Evolutionary conservation across 2,113 vertebrate genomes (phyloP), one percentile per base, ranked within the genome.

Genomic region (Brachirus orientalis): DNA sequence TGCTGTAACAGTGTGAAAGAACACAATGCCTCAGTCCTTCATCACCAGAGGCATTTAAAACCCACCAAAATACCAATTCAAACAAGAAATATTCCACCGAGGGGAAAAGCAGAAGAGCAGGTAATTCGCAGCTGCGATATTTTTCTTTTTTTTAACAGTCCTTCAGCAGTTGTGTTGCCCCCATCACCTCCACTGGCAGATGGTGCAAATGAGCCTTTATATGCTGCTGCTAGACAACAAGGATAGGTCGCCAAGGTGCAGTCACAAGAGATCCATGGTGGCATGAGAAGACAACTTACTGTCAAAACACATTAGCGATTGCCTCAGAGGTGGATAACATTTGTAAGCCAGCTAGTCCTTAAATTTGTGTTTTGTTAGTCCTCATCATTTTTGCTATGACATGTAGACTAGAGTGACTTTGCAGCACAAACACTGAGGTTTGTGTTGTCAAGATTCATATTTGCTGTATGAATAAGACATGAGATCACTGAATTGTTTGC

Each of bases 201-300:
- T 80, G 76, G 76, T 86, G 63, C 64, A 86, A 86, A 87, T 72
- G 61, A 67, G 69, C 69, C 76, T 74, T 76, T 69, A 58, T 72
- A 54, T 68, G 52, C 57, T 60, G 37, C 52, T 60, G 66, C 37
- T 47, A 20, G 64, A 74, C 52, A 72, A 54, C 18, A 8, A 36
- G 62, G 57, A 80, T 45, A 58, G 20, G 48, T 9, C 40, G 37
- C 59, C 61, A 59, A 66, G 33, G 51, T 62, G n/a, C 62, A 72
- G 37, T 65, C 38, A 13, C 45, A 43, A 16, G 59, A 69, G 65
- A 59, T 19, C 22, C 35, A 19, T 37, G 69, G 62, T 48, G 44
- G 54, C 44, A 40, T 14, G 43, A 43, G 11, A 14, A 16, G 10
- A 18, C 40, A 73, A 16, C 44, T 63, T 48, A 46, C 17, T 46